Evolutionary conservation across 1,140 invertebrate genomes (phyloP).

Genomic region (Zaprionus lachaisei): DNA sequence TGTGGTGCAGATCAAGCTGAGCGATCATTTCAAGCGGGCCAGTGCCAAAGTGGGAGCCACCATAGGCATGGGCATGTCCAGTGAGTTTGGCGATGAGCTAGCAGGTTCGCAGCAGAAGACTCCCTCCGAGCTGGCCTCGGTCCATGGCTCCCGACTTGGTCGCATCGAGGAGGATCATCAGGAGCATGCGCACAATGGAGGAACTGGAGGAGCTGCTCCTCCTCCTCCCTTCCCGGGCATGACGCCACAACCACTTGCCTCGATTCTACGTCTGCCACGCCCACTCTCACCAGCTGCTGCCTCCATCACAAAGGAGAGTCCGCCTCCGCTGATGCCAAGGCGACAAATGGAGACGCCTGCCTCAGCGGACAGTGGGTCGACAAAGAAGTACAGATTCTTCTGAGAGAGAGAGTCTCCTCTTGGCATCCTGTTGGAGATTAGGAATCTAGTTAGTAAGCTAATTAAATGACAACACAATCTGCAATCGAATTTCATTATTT

Average conservation of each 20-base stretch:
- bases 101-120: constrained; percentile 65
- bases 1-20: constrained; percentile 94
- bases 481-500: constrained; percentile 54
- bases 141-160: constrained; percentile 71
- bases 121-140: constrained; percentile 73
- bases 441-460: constrained; percentile 34
- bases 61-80: constrained; percentile 90
- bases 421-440: too few relatives aligned
- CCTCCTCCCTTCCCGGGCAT: background rate
- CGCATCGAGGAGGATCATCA: constrained; percentile 71
- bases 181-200: constrained; percentile 11
- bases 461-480: constrained; percentile 66
- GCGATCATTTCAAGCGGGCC: constrained; percentile 93
- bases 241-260: constrained; percentile 44
- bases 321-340: constrained; percentile 67
- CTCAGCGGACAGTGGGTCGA: constrained; percentile 46
- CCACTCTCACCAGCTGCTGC: constrained; percentile 53
- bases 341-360: constrained; percentile 38
- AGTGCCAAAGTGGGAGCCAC: constrained; percentile 94
- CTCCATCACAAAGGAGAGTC: constrained; percentile 18
- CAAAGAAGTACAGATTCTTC: constrained; percentile 74
- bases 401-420: constrained; percentile 21
- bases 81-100: constrained; percentile 68
- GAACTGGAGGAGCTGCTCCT: background rate
- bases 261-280: constrained; percentile 62